phyloP scores from a whole-genome alignment of 2,888 invertebrate species.

The Amphipoea lucens region DNA sequence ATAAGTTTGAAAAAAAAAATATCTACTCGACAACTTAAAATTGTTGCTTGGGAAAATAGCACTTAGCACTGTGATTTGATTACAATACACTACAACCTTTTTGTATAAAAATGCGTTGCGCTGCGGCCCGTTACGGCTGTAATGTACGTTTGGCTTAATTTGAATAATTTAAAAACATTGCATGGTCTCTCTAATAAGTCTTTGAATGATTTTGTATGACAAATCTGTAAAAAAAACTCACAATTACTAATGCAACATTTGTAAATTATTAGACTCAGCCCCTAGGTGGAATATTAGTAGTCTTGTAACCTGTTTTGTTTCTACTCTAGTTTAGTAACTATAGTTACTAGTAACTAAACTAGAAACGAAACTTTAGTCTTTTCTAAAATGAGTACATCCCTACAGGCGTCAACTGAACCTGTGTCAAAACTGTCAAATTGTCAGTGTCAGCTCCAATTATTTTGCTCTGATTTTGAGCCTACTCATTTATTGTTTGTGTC shows the following conservation, averaged over 20 bases:
- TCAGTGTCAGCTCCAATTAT: background rate
- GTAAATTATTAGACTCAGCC: background rate
- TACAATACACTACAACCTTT: background rate
- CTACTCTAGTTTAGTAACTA: background rate
- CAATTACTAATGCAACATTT: background rate
- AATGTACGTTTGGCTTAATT: background rate
- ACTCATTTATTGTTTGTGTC: background rate
- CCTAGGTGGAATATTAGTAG: background rate
- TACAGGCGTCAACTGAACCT: constrained; percentile 20
- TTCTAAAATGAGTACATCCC: constrained; percentile 7
- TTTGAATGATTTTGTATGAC: background rate
- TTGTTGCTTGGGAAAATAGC: background rate
- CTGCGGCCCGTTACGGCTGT: background rate
- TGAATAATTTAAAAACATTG: background rate
- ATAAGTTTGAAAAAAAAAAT: background rate
- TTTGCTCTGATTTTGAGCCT: constrained; percentile 12
- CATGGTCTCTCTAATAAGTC: background rate
- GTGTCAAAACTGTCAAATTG: constrained; percentile 27
- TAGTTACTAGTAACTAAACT: background rate
- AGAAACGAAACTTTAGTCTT: background rate
- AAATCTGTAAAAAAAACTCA: background rate
- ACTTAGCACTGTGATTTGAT: background rate
- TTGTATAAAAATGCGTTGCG: background rate
- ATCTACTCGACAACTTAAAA: background rate
- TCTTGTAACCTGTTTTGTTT: background rate